Base-by-base conservation (phyloP, 2,888 invertebrate species). In the Drosophila niveifrons region DNA sequence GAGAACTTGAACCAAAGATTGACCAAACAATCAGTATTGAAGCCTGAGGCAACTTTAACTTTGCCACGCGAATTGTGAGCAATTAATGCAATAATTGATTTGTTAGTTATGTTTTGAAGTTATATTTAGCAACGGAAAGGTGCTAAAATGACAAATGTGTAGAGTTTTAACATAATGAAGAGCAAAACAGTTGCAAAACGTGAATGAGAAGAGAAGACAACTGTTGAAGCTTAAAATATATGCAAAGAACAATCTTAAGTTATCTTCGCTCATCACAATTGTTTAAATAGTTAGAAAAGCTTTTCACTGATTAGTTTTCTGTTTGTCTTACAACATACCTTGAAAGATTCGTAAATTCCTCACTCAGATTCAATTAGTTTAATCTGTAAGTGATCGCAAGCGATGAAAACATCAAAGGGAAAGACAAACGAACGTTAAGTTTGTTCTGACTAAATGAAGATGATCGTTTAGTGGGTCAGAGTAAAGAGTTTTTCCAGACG, bases 401-500 rank as follows among this genome's bases (percentile, higher is more conserved):
- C 28, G 1, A 28, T 29, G 0, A 28, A 13, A 13, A 29, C 13
- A 10, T 47, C 13, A 47, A 47, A 13, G 23, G 23, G n/a, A 46
- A n/a, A 11, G 3, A 23, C 23, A 23, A 11, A 51, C 15, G 31
- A 31, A 10, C 13, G 4, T n/a, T 18, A 4, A 17, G 23, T 6
- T 10, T 23, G 17, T 36, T 39, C 47, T 15, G 8, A 1, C 1
- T 11, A 13, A 2, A 1, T 29, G 6, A 48, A 68, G 55, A 52
- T 47, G 56, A 67, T 67, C 43, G 31, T 28, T 61, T 62, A 34
- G 15, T 66, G 77, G 51, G 66, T 50, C 71, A 66, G 15, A 23
- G 15, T 46, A 13, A 23, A 39, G 28, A 62, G 61, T 66, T 59
- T 62, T 56, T 34, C 18, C 53, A 43, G 13, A 55, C 72, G 47